These are phyloP conservation scores for Rhagophthalmus giganteus DNA, from an alignment of 2,888 invertebrate genomes.

Conservation along the genomic window DNA sequence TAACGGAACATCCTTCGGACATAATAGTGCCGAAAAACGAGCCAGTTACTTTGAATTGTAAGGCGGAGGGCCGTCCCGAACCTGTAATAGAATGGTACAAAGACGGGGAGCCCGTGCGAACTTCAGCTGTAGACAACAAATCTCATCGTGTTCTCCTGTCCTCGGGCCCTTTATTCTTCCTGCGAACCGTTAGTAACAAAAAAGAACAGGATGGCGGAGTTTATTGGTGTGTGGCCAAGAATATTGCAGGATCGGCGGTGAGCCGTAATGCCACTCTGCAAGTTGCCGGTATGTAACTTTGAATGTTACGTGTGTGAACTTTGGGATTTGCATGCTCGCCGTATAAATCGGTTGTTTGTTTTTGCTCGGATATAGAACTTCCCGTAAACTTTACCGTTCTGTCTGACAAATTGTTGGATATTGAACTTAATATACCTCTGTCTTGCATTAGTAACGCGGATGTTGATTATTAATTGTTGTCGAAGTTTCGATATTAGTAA, in stretches of 20 bases:
- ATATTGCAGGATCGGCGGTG: slow-evolving; percentile 84
- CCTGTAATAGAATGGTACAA: slow-evolving; percentile 94
- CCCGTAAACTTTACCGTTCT: slow-evolving; percentile 4
- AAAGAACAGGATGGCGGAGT: slow-evolving; percentile 93
- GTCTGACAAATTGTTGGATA: slow-evolving; percentile 1
- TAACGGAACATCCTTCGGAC: slow-evolving; percentile 96
- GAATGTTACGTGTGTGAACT: not conserved
- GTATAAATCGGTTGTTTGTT: slow-evolving; percentile 11
- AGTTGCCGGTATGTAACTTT: slow-evolving; percentile 78
- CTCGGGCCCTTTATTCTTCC: slow-evolving; percentile 90
- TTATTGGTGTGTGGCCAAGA: slow-evolving; percentile 96
- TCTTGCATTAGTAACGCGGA: not conserved
- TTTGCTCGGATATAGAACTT: slow-evolving; percentile 4
- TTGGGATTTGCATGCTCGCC: slow-evolving; percentile 4
- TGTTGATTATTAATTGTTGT: not conserved
- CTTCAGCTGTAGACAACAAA: slow-evolving; percentile 73
- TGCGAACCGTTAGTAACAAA: slow-evolving; percentile 92
- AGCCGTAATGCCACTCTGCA: slow-evolving; percentile 94
- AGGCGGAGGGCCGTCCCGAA: slow-evolving; percentile 93
- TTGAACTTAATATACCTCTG: not conserved
- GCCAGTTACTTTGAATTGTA: slow-evolving; percentile 96
- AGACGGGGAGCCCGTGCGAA: slow-evolving; percentile 81
- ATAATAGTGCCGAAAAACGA: slow-evolving; percentile 95
- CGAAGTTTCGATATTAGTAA: not conserved
- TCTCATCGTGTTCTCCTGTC: slow-evolving; percentile 89